Base-by-base conservation (phyloP, 2,113 vertebrate genomes). In the Sinocyclocheilus maitianheensis region DNA sequence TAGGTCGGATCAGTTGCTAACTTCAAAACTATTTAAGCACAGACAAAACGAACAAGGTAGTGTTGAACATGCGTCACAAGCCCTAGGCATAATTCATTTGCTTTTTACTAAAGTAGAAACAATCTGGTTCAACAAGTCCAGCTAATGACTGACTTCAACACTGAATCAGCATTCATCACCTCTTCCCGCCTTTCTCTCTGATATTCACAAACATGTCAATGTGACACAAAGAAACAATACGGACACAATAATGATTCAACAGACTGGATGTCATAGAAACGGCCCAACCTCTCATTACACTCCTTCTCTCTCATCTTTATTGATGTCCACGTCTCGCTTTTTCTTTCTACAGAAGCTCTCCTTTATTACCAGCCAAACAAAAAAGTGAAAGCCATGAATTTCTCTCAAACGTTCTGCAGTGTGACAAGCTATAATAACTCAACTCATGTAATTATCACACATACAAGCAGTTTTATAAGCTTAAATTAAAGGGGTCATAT, bases 191-290 rank as follows among this genome's bases (percentile, higher is more conserved):
- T 40, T 1, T 40, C 5, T 40, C 1, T 7, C 40, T 40, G 40
- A 40, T 7, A 40, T 93, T 93, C 93, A 93, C 92, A 91, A 93
- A 93, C 93, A 93, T 91, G 20, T 74, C 5, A n/a, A 1, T 22
- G 20, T 22, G 18, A 20, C 16, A 22, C 48, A 51, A 13, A 0
- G 0, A 55, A 6, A 55, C 14, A 18, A 18, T 0, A 55, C 4
- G 1, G 5, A 55, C 14, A 20, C 53, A 55, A 16, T 16, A 3
- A 51, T 51, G 48, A 51, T 13, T 18, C 53, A 18, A 46, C 43
- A 46, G 2, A 11, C 9, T 11, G 43, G 43, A 46, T 2, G 9
- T 46, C 43, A 46, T 2, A 14, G 12, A 12, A 14, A 14, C 63
- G 5, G 63, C 24, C 11, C 12, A 2, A 67, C 13, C 13, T 30